Conservation (phyloP, 2,888 invertebrate genomes). For the Empis livida region DNA sequence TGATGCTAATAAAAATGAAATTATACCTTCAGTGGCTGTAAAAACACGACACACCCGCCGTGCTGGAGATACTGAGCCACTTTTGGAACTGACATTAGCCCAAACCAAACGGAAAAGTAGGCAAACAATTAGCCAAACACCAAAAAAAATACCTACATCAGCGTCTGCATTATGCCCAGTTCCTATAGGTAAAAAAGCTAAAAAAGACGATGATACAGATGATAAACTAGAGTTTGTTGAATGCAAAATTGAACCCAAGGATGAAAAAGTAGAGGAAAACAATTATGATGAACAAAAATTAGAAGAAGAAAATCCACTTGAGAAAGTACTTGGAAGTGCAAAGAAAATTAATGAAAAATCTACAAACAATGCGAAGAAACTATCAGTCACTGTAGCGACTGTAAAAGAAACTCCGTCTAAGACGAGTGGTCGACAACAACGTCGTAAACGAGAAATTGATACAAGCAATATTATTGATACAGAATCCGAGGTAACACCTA, state of each 20-base stretch:
- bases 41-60: neutral
- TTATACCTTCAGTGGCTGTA: no score
- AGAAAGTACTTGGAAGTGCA: no score
- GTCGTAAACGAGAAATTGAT: constrained; percentile 23
- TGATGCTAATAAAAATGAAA: neutral
- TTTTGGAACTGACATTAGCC: no score
- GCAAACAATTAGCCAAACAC: neutral
- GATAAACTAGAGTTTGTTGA: neutral
- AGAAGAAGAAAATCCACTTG: no score
- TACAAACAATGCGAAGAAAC: no score
- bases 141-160: neutral
- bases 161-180: neutral
- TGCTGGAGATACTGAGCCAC: neutral
- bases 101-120: neutral
- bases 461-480: constrained; percentile 30
- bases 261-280: neutral
- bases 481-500: constrained; percentile 32
- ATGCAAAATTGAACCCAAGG: neutral
- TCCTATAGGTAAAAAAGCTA: neutral
- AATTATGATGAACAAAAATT: no score
- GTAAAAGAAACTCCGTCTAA: neutral
- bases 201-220: neutral
- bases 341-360: no score
- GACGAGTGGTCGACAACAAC: neutral
- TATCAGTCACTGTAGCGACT: neutral